Evolutionary conservation across 2,888 invertebrate genomes (phyloP), one percentile per base, ranked within the genome.

Genomic region (Oligia latruncula): DNA sequence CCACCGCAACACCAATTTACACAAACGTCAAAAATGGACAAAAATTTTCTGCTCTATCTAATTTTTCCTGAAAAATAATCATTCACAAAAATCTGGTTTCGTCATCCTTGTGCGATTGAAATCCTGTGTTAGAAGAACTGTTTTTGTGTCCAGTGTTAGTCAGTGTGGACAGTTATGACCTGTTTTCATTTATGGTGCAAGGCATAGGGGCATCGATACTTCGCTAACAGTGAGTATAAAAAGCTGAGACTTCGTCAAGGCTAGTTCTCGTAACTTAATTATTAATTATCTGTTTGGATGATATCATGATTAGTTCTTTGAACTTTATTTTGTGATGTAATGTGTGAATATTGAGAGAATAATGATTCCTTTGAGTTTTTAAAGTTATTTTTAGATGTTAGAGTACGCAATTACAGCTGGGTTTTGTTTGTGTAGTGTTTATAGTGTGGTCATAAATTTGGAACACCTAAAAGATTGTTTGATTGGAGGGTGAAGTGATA

Each of bases 321-420:
- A 93, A 92, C 93, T 92, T 92, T 87, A 84, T 85, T 82, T 90
- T 78, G 80, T 92, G 90, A 91, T 92, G 91, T 92, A 90, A 91
- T 90, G 82, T 90, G 82, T 78, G 73, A 83, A 83, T 85, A 80
- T 88, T 87, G 82, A 83, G 75, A 78, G 70, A 87, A 84, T 87
- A 85, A 91, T 92, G 89, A 92, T 93, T 94, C 92, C 92, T 83
- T 90, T 92, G 88, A 87, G 84, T 91, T 90, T 88, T 87, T 80
- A 85, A 92, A 91, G 93, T 93, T 96, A 96, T 96, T 96, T 96
- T 92, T 96, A 96, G 96, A 89, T 87, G 80, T 86, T 90, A 77
- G 85, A 92, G 90, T 93, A 93, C 92, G 92, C 91, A 90, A 91
- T 93, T 91, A 89, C 87, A 90, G 90, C 87, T 90, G 90, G 85